Evolutionary conservation across 2,888 invertebrate genomes (phyloP).

Genomic region (Polyommatus icarus): DNA sequence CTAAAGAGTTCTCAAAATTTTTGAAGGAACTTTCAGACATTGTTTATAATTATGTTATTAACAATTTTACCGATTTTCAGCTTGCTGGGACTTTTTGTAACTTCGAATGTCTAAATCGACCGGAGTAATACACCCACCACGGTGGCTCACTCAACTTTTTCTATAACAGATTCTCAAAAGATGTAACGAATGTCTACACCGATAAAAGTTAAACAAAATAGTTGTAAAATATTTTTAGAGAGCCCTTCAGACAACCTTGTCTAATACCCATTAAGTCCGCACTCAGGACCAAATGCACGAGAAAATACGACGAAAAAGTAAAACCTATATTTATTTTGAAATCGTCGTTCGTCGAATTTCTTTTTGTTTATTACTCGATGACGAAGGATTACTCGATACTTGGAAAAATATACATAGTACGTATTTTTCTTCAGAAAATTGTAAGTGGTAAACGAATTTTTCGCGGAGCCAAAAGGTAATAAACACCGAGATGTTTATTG

Average conservation of each 20-base stretch:
- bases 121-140: no score
- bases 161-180: background rate
- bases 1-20: no score
- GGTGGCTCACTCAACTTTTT: background rate
- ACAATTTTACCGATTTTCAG: no score
- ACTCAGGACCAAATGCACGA: background rate
- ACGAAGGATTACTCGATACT: background rate
- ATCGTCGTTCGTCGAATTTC: background rate
- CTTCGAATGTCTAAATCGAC: no score
- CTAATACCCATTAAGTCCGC: conserved; percentile 1
- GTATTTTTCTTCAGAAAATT: background rate
- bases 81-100: no score
- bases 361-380: background rate
- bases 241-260: conserved; percentile 21
- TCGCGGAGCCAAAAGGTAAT: background rate
- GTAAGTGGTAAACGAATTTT: background rate
- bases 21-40: no score
- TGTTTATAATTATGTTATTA: no score
- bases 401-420: background rate
- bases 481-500: background rate
- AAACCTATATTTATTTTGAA: background rate
- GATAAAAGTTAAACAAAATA: conserved; percentile 7
- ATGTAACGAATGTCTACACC: background rate
- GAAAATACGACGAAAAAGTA: background rate
- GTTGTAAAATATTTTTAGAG: background rate